These are phyloP conservation scores for Mus caroli DNA, from an alignment of 2,797 vertebrate species.

Conservation along the genomic window DNA sequence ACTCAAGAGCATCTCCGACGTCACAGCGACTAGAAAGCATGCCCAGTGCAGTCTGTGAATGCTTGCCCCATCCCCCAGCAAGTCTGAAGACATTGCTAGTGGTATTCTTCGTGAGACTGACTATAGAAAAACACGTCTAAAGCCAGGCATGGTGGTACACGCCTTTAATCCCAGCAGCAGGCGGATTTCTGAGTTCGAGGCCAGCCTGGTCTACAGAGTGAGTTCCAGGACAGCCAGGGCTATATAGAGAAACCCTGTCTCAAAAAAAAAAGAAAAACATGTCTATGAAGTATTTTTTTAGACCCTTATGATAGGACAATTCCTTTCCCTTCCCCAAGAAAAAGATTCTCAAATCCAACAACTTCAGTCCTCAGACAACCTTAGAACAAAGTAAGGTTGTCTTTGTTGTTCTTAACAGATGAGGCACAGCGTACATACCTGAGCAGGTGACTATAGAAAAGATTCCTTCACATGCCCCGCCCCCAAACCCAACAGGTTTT, in stretches of 20 bases:
- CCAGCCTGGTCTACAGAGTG: no score
- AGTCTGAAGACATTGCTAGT: no score
- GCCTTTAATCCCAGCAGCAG: no score
- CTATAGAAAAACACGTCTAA: neutral
- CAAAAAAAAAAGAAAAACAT: neutral
- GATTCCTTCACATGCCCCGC: neutral
- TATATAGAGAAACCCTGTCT: no score
- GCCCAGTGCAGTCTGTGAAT: neutral
- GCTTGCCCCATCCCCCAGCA: neutral
- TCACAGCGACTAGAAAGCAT: neutral
- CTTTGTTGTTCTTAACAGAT: neutral
- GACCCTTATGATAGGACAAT: neutral
- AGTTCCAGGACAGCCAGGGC: no score
- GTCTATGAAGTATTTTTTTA: neutral
- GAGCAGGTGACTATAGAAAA: neutral
- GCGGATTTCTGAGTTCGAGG: no score
- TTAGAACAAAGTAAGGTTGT: neutral
- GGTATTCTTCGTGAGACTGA: neutral
- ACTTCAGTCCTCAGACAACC: neutral
- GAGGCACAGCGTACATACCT: neutral
- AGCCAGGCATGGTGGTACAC: no score
- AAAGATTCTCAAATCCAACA: neutral
- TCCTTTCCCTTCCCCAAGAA: neutral
- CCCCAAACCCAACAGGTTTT: neutral
- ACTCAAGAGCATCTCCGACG: neutral